Percentiles rank a stretch among this genome's conserved stretches.
phyloP scores from a whole-genome alignment of 2,888 invertebrate genomes.

The Papilio protenor region DNA sequence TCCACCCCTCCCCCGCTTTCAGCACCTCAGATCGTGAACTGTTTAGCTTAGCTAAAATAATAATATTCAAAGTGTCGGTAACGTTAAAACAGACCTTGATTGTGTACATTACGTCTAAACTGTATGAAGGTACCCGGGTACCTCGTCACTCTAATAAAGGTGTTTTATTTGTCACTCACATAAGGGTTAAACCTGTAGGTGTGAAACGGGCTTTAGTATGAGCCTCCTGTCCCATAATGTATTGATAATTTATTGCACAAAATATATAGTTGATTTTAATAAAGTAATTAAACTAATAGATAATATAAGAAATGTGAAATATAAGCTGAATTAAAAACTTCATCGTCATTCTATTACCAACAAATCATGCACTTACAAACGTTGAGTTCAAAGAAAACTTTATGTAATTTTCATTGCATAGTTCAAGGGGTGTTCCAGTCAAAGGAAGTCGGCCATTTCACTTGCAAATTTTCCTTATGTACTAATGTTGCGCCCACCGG shows the following conservation, averaged over 20 bases:
- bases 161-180: too few species aligned
- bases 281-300: not conserved
- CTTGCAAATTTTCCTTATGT: constrained; percentile 24
- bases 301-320: not conserved
- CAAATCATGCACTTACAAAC: constrained; percentile 12
- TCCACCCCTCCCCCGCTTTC: too few species aligned
- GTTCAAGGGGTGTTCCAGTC: constrained; percentile 27
- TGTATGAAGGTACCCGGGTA: too few species aligned
- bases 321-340: not conserved
- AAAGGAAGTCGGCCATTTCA: constrained; percentile 30
- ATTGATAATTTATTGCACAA: not conserved
- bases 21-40: too few species aligned
- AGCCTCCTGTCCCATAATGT: too few species aligned
- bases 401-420: constrained; percentile 35
- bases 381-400: constrained; percentile 31
- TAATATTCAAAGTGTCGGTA: too few species aligned
- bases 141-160: too few species aligned
- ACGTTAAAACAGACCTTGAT: too few species aligned
- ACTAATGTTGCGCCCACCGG: constrained; percentile 22
- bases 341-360: not conserved
- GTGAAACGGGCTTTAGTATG: too few species aligned
- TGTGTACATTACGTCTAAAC: too few species aligned
- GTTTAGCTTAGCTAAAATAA: too few species aligned
- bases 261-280: not conserved
- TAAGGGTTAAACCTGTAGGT: too few species aligned